Evolutionary conservation across 30 jellyfish, hydroid and myxozoan genomes (phyloP).

Genomic region (Hydractinia symbiolongicarpus): DNA sequence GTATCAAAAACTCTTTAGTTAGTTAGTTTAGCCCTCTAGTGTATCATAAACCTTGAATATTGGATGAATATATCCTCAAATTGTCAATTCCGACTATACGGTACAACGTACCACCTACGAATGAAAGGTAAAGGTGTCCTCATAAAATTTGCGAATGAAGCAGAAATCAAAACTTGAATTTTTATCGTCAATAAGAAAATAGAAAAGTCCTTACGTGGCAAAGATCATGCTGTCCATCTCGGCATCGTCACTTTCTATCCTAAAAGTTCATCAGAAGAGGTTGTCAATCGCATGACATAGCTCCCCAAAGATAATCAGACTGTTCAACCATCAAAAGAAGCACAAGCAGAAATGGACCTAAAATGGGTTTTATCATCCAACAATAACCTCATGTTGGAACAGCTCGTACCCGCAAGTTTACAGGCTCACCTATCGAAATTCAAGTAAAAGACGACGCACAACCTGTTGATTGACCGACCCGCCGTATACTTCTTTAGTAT

Average conservation of each 20-base stretch:
- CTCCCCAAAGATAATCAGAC: background rate
- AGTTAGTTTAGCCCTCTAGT: too few species aligned
- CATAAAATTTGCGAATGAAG: background rate
- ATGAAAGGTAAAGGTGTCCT: background rate
- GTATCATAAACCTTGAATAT: background rate
- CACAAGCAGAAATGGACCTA: background rate
- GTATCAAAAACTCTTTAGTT: too few species aligned
- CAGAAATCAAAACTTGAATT: background rate
- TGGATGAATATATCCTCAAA: background rate
- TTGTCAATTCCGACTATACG: slow-evolving; percentile 10
- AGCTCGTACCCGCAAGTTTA: background rate
- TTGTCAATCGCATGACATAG: background rate
- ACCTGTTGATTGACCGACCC: background rate
- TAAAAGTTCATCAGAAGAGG: background rate
- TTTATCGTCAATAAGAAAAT: background rate
- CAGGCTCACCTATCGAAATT: background rate
- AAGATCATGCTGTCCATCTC: background rate
- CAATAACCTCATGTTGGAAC: background rate
- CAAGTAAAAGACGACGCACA: background rate
- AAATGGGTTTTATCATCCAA: background rate
- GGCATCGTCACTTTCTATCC: background rate
- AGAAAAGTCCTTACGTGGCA: background rate
- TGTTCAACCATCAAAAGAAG: background rate
- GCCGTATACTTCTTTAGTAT: background rate
- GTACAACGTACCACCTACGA: background rate